These are phyloP conservation scores for Unio delphinus DNA, from an alignment of 2,888 invertebrate genomes.

Conservation along the genomic window DNA sequence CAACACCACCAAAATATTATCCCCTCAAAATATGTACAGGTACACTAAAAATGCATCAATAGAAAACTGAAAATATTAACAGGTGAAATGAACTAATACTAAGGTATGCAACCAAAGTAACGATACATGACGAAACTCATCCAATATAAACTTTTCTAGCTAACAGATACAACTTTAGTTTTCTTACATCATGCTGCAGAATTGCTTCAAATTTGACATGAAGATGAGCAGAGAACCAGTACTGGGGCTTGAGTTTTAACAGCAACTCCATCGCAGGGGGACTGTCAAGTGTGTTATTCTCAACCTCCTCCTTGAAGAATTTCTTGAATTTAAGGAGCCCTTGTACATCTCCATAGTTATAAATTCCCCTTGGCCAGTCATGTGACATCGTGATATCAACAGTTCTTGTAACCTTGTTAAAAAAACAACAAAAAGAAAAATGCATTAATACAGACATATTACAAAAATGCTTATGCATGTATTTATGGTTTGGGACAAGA, in stretches of 20 bases:
- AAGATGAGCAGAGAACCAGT: conserved; percentile 96
- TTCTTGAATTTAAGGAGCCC: conserved; percentile 84
- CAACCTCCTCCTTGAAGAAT: conserved; percentile 88
- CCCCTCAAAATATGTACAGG: too few species aligned
- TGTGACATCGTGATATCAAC: conserved; percentile 95
- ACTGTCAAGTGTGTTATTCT: conserved; percentile 87
- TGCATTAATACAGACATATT: too few species aligned
- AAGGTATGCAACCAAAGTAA: too few species aligned
- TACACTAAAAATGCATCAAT: too few species aligned
- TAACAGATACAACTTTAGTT: background rate
- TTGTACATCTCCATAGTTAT: conserved; percentile 85
- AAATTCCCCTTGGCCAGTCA: conserved; percentile 96
- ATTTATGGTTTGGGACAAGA: too few species aligned
- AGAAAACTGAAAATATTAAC: too few species aligned
- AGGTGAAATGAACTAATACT: too few species aligned
- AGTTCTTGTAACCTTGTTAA: conserved; percentile 70
- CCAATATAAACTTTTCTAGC: background rate
- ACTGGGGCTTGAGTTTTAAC: conserved; percentile 84
- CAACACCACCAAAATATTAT: too few species aligned
- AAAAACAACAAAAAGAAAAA: background rate
- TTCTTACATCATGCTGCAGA: conserved; percentile 80
- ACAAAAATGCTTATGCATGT: too few species aligned
- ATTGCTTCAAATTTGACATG: conserved; percentile 96
- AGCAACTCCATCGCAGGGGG: conserved; percentile 87
- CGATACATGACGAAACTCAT: too few species aligned